Percentiles rank a stretch among this genome's conserved stretches.
Conservation (phyloP, 2,888 invertebrate genomes). For the Graphium colonna region DNA sequence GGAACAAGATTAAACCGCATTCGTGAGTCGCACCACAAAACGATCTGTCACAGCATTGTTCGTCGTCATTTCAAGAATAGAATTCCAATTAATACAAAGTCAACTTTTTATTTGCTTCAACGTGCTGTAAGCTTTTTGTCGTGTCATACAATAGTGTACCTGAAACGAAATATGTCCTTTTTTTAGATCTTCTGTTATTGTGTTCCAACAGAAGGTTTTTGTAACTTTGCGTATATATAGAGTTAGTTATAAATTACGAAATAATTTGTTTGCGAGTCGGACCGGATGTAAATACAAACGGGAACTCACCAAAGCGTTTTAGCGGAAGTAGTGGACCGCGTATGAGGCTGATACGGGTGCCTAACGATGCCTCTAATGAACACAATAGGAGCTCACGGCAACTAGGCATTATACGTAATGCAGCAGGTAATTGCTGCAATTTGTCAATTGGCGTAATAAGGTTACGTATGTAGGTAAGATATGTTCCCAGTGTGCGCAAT, state of each 20-base stretch:
- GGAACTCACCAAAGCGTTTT: slow-evolving; percentile 52
- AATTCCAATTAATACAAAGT: not conserved
- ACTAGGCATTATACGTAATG: slow-evolving; percentile 44
- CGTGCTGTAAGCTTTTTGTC: not conserved
- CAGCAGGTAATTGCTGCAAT: slow-evolving; percentile 31
- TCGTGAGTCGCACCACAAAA: slow-evolving; percentile 54
- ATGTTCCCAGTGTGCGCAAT: slow-evolving; percentile 9
- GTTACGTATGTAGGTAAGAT: slow-evolving; percentile 3
- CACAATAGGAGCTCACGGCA: slow-evolving; percentile 33
- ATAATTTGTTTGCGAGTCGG: slow-evolving; percentile 35
- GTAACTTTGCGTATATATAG: not conserved
- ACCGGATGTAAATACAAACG: slow-evolving; percentile 63
- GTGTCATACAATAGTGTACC: not conserved
- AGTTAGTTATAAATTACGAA: slow-evolving; percentile 22
- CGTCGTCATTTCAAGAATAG: slow-evolving; percentile 20
- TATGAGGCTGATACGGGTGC: slow-evolving; percentile 35
- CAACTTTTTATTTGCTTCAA: slow-evolving; percentile 35
- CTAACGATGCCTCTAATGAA: slow-evolving; percentile 51
- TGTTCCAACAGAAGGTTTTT: not conserved
- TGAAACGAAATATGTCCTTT: slow-evolving; percentile 6
- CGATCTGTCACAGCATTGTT: slow-evolving; percentile 34
- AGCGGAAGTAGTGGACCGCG: slow-evolving; percentile 49
- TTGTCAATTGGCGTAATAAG: slow-evolving; percentile 25
- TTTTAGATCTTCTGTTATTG: slow-evolving; percentile 25
- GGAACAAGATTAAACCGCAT: slow-evolving; percentile 64